Evolutionary conservation across 92 coral and sea anemone species (phyloP), one percentile per base, ranked within the genome.

Genomic region (Epizoanthus fatuus): DNA sequence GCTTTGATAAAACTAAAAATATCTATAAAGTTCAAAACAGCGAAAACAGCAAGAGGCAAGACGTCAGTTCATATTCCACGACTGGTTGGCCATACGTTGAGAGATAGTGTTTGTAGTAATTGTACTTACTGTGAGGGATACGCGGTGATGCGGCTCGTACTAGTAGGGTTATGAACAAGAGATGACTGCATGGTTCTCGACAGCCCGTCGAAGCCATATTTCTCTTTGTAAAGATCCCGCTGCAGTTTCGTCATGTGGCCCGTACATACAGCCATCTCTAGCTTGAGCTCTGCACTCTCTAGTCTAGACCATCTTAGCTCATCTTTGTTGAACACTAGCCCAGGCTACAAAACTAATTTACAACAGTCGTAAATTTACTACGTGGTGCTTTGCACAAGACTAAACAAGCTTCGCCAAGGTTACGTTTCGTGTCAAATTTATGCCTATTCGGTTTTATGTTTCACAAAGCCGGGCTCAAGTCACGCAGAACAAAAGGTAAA

Each of bases 181-280:
- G 95, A 72, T 1, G 98, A 94, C 80, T 94, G 98, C 68, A 94
- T 90, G 22, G 91, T 94, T 72, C 90, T 85, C 45, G 98, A 93
- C 6, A 94, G 75, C 22, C 90, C 82, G 76, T 93, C 94, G 29
- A 57, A 88, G 25, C 90, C 94, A 59, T 85, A 92, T 62, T 87
- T 93, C 58, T 95, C 98, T 58, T 84, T 94, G 91, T 97, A 97
- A 2, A 97, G 91, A 63, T 93, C 93, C 37, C 76, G 86, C 73
- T 97, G 99, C 25, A 93, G 85, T 74, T 84, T 88, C 5, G 97
- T 88, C 86, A 97, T 80, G 59, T 91, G 76, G 5, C 81, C 83
- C 75, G 80, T 51, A 19, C 82, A 76, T 2, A 57, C 65, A 25
- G 91, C 91, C 96, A 93, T 91, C 44, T 84, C 55, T 20, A 32